Evolutionary conservation across 1,140 invertebrate species (phyloP).

Genomic region (Platorchestia sp.): DNA sequence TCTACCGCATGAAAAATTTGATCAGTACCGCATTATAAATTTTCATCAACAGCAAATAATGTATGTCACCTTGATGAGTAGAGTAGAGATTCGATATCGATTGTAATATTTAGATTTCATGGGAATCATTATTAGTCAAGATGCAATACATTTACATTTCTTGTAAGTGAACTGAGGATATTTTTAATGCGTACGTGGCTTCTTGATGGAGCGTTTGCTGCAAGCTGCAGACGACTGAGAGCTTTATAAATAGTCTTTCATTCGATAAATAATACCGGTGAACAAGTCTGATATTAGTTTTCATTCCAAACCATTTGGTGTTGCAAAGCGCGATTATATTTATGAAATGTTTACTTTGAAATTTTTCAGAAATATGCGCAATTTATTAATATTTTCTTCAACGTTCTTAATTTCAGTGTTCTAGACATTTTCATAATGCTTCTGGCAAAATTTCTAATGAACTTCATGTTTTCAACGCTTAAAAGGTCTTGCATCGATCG

Average conservation of each 20-base stretch:
- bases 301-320: background rate
- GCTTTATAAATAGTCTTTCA: background rate
- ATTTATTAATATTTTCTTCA: background rate
- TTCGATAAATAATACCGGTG: too few species aligned
- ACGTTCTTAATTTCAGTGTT: background rate
- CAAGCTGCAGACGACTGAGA: background rate
- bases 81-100: background rate
- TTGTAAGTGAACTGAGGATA: too few species aligned
- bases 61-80: background rate
- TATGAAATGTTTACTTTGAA: too few species aligned
- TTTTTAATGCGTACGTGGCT: background rate
- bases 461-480: background rate
- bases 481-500: background rate
- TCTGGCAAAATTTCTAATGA: background rate
- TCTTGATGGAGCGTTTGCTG: background rate
- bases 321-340: too few species aligned
- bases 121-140: background rate
- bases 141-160: background rate
- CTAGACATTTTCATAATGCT: background rate
- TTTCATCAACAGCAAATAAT: background rate
- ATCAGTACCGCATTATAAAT: background rate
- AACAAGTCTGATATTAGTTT: background rate
- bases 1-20: background rate
- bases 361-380: background rate
- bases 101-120: background rate